Base-by-base conservation (phyloP, 2,888 invertebrate species). In the Platycnemis pennipes region DNA sequence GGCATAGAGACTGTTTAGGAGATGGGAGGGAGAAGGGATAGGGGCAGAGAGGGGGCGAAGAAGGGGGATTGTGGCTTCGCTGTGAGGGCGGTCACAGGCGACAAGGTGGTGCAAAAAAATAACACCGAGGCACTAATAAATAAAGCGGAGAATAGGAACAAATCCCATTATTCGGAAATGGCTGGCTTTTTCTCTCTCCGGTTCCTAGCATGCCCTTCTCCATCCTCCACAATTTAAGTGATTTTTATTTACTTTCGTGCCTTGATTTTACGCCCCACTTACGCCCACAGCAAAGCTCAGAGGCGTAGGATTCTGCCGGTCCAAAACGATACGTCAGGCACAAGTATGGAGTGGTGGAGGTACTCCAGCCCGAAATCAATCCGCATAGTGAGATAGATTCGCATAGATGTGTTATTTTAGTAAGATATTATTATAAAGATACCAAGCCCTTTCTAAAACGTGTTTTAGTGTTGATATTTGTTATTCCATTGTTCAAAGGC, bases 141-240 rank as follows among this genome's bases (percentile, higher is more conserved):
- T 42, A 63, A 63, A 63, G 87, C 7, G 45, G 45, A 8, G 46
- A 87, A 44, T 87, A 44, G 45, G 87, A 56, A 42, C 89, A 56
- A 89, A 89, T 63, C 56, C 89, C 63, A 56, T 89, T 89, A 89
- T 42, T 56, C 42, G 53, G 11, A 44, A 89, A 89, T 45, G 87
- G n/a, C 44, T 42, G 56, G 22, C 77, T 7, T 37, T 77, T 13
- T 31, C 77, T 63, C 22, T 26, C 89, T 89, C 11, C 19, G 16
- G 22, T 42, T 45, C 46, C 87, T 87, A 45, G 26, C 87, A 7
- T n/a, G n/a, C 42, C 86, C 13, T 44, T 3, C 42, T 8, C 46
- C 46, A 26, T 26, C 26, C 26, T 46, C 16, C 56, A 3, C 56
- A 26, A 37, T 89, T 77, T 37, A 77, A 77, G 11, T 77, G 37